These are phyloP conservation scores for Ostrea denselamellosa DNA, from an alignment of 1,140 invertebrate genomes.

Conservation along the genomic window DNA sequence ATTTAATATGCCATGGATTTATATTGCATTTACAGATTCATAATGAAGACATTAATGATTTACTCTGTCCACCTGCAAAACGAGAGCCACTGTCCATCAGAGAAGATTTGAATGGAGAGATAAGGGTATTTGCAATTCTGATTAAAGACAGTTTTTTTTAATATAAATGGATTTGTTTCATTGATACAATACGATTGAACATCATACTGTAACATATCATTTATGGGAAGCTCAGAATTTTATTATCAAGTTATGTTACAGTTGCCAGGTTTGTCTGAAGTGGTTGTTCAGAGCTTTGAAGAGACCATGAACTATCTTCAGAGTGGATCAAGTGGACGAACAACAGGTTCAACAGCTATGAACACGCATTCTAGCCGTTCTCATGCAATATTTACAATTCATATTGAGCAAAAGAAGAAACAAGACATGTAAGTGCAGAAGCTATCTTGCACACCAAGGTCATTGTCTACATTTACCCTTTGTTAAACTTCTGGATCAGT, in stretches of 20 bases:
- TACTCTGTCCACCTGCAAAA: constrained; percentile 80
- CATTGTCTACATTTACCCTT: no score
- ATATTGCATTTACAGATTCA: constrained; percentile 85
- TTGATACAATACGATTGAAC: no score
- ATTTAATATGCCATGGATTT: neutral
- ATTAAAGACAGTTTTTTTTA: no score
- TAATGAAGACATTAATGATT: constrained; percentile 96
- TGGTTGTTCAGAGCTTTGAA: constrained; percentile 61
- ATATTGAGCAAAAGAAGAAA: constrained; percentile 71
- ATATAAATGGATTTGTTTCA: no score
- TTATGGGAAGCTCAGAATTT: no score
- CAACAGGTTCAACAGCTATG: constrained; percentile 91
- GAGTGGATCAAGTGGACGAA: constrained; percentile 86
- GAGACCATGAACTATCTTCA: constrained; percentile 80
- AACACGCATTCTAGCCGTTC: constrained; percentile 83
- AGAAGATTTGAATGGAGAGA: constrained; percentile 83
- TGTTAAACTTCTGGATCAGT: no score
- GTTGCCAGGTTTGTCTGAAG: constrained; percentile 74
- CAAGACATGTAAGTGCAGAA: constrained; percentile 67
- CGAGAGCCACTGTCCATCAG: constrained; percentile 86
- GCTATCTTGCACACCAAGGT: no score
- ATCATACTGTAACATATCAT: no score
- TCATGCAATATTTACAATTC: constrained; percentile 84
- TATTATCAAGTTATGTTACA: constrained; percentile 50
- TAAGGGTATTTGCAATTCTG: constrained; percentile 72